A percentile compares a stretch with the other conserved stretches of the same genome.
Conservation (phyloP, 2,888 invertebrate species). For the Drosophila diplacantha region DNA sequence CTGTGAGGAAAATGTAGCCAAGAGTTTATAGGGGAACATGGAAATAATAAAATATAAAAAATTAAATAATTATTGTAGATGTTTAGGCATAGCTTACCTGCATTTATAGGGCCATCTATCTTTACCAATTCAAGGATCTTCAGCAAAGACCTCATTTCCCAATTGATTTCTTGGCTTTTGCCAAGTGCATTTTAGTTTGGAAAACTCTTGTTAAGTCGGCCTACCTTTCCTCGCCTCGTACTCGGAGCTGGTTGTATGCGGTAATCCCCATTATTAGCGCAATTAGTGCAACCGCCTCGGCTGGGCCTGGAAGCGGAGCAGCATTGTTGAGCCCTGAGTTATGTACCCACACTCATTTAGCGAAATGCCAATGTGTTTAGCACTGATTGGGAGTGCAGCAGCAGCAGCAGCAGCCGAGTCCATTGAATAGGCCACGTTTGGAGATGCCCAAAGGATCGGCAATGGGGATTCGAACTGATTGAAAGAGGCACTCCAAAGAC, state of each 20-base stretch:
- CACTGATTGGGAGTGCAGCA: conserved; percentile 60
- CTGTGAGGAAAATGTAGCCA: neutral
- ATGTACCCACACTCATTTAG: conserved; percentile 44
- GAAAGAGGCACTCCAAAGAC: conserved; percentile 11
- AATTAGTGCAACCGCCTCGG: conserved; percentile 57
- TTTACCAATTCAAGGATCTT: neutral
- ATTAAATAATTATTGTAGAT: neutral
- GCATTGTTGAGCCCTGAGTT: conserved; percentile 55
- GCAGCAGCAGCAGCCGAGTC: neutral
- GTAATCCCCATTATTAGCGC: conserved; percentile 72
- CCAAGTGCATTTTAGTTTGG: conserved; percentile 19
- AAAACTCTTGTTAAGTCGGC: conserved; percentile 23
- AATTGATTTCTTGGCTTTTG: neutral
- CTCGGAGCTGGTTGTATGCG: conserved; percentile 12
- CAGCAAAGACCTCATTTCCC: neutral
- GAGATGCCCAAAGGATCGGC: conserved; percentile 38
- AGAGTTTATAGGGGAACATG: accelerated
- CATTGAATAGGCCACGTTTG: conserved; percentile 41
- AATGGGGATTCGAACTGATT: conserved; percentile 36
- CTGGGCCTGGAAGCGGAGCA: conserved; percentile 24
- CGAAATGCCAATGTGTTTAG: conserved; percentile 54
- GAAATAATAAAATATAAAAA: neutral
- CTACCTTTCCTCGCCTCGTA: conserved; percentile 18
- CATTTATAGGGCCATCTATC: neutral
- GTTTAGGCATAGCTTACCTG: too few species aligned